Evolutionary conservation across 2,888 invertebrate species (phyloP), one percentile per base, ranked within the genome.

Genomic region (Ophioninae sp.): DNA sequence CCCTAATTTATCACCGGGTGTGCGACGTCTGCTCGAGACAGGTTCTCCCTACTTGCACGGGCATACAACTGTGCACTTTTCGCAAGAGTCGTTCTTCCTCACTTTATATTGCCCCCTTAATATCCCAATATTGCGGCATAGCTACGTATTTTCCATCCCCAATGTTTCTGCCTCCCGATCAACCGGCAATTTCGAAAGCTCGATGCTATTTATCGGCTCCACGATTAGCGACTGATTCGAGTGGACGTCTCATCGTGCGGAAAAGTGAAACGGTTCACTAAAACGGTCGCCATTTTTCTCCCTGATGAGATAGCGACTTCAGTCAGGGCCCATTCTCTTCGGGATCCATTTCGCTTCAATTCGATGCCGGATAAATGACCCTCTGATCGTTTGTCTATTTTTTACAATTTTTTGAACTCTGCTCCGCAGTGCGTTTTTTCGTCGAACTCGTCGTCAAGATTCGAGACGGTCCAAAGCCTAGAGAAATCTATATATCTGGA

Each of bases 1-100:
- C 59, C 20, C 73, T 91, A 91, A 93, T 93, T 92, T 92, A 93
- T 93, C 92, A 92, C 90, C 86, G 86, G 68, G 78, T 83, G 75
- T 83, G 80, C 84, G 79, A 86, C 84, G 88, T 86, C 91, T 91
- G 91, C 85, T 67, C 80, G 84, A 88, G 91, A 87, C 92, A 92
- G 92, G 89, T 92, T 88, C 90, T 85, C 88, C 88, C 81, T 82
- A 85, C 41, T 62, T 59, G 64, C 81, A 73, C 64, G 21, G 75
- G 69, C 81, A 57, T 77, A 81, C 80, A 77, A 76, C 80, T 82
- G 61, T 70, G 21, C 75, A 67, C 72, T 67, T 82, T 69, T 62
- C 75, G 70, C 69, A 68, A 61, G 23, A 80, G 75, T 80, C 79
- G 62, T 81, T 80, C 69, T 76, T 73, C 75, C 75, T 74, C 75